Conservation (phyloP, 1,140 invertebrate genomes). For the Zaprionus taronus region DNA sequence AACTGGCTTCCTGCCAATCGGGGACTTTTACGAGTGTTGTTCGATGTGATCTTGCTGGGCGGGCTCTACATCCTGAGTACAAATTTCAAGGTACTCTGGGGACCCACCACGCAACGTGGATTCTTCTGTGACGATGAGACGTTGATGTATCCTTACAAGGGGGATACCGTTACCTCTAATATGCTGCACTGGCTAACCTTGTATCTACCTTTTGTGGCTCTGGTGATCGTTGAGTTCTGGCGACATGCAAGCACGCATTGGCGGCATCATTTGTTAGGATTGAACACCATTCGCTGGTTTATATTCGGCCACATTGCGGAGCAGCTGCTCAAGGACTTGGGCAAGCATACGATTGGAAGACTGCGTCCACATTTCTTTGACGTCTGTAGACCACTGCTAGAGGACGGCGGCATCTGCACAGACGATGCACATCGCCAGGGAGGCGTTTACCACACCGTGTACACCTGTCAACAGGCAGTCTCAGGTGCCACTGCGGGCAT, state of each 20-base stretch:
- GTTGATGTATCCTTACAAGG: slow-evolving; percentile 92
- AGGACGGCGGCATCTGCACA: slow-evolving; percentile 47
- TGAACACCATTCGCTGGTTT: slow-evolving; percentile 90
- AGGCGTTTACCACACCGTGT: slow-evolving; percentile 87
- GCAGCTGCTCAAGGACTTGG: slow-evolving; percentile 92
- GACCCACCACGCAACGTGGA: slow-evolving; percentile 89
- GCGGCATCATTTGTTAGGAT: slow-evolving; percentile 86
- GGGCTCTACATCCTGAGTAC: slow-evolving; percentile 30
- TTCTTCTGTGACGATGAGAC: slow-evolving; percentile 98
- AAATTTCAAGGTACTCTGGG: slow-evolving; percentile 41
- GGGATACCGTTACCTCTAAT: slow-evolving; percentile 88
- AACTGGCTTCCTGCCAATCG: background rate
- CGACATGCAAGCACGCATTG: slow-evolving; percentile 53
- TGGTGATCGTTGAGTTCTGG: slow-evolving; percentile 43
- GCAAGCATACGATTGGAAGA: slow-evolving; percentile 95
- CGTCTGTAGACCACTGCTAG: slow-evolving; percentile 88
- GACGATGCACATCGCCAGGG: slow-evolving; percentile 84
- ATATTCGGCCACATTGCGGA: slow-evolving; percentile 92
- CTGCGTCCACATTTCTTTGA: slow-evolving; percentile 95
- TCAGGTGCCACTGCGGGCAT: slow-evolving; percentile 84
- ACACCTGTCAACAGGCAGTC: slow-evolving; percentile 85
- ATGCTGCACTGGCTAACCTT: slow-evolving; percentile 41
- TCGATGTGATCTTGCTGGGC: slow-evolving; percentile 40
- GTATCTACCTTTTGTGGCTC: slow-evolving; percentile 35
- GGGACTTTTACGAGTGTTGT: slow-evolving; percentile 31